Conservation (phyloP, 2,797 vertebrate species). For the Tapera naevia region DNA sequence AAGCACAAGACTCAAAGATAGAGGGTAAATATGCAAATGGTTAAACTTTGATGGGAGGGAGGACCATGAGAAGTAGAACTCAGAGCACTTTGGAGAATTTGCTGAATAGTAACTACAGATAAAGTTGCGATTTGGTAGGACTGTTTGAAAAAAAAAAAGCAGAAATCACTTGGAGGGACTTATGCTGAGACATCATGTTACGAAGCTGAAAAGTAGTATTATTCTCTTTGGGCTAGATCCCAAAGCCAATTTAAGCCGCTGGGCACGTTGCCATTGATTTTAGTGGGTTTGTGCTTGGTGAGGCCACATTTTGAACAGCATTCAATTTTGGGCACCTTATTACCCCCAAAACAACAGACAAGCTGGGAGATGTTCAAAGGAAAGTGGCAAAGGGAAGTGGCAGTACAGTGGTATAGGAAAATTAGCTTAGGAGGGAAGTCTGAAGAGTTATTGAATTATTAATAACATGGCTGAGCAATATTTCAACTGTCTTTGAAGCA, state of each 20-base stretch:
- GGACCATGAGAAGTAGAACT: background rate
- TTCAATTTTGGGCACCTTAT: background rate
- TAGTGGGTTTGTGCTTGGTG: background rate
- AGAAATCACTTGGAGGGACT: background rate
- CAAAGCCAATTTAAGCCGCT: background rate
- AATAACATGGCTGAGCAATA: background rate
- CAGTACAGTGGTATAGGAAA: background rate
- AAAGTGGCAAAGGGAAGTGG: background rate
- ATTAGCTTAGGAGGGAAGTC: background rate
- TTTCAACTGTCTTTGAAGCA: background rate
- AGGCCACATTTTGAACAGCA: background rate
- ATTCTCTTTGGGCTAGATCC: background rate
- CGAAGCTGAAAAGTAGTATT: background rate
- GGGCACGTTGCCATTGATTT: background rate
- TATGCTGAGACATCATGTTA: background rate
- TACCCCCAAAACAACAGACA: background rate
- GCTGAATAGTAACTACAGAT: fast-evolving
- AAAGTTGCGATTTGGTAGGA: background rate
- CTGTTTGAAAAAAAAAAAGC: background rate
- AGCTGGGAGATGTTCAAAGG: background rate
- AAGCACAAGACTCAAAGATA: background rate
- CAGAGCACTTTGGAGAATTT: background rate
- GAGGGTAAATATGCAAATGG: background rate
- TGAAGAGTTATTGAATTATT: background rate
- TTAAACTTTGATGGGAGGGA: background rate